These are phyloP conservation scores for Sapayoa aenigma DNA, from an alignment of 2,113 vertebrate species.

Conservation along the genomic window DNA sequence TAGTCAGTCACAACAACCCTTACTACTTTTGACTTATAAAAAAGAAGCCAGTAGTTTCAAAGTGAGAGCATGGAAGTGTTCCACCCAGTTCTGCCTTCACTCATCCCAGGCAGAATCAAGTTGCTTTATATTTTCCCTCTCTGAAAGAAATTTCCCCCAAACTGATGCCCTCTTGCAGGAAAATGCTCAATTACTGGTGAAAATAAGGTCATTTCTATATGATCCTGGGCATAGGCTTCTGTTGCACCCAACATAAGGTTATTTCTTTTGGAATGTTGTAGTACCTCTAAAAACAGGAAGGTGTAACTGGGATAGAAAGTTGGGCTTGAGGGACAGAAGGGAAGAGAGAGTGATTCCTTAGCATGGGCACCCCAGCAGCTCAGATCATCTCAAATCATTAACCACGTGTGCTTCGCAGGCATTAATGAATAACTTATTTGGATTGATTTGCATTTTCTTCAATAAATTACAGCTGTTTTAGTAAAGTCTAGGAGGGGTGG, in stretches of 20 bases:
- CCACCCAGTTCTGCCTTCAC: not conserved
- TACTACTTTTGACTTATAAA: not conserved
- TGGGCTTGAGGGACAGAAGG: not conserved
- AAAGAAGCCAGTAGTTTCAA: not conserved
- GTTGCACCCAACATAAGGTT: not conserved
- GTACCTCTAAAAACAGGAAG: not conserved
- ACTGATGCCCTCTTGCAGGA: not conserved
- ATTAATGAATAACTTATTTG: conserved; percentile 33
- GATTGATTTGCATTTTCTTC: conserved; percentile 22
- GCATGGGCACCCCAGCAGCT: not conserved
- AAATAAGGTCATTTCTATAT: not conserved
- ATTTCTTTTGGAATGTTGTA: not conserved
- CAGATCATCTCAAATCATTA: conserved; percentile 31
- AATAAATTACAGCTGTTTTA: not conserved
- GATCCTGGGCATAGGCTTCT: not conserved
- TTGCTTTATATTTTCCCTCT: not conserved
- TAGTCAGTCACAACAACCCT: not conserved
- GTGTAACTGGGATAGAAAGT: not conserved
- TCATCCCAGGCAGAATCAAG: not conserved
- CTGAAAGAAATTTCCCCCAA: not conserved
- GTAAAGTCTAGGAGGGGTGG: not conserved
- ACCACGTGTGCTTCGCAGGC: not conserved
- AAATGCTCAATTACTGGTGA: not conserved
- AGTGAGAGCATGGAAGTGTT: not conserved
- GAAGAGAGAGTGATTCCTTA: not conserved